A percentile compares a stretch with the other conserved stretches of the same genome.
phyloP scores from a whole-genome alignment of 2,113 vertebrate genomes.

The Sander lucioperca region DNA sequence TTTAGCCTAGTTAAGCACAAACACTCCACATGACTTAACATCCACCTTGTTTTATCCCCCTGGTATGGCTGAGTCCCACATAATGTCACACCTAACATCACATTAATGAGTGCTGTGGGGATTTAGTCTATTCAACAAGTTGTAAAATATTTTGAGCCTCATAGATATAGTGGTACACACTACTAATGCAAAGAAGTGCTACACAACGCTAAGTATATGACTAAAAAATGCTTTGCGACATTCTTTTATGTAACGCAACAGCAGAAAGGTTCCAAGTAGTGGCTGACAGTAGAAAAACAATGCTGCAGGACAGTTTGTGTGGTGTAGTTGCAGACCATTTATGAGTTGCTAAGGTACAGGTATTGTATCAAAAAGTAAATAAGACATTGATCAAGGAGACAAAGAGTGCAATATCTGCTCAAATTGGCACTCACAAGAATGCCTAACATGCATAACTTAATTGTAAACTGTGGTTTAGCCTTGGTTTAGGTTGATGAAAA shows the following conservation, averaged over 20 bases:
- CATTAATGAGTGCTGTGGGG: background rate
- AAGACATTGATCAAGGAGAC: background rate
- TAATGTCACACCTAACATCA: background rate
- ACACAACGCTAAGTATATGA: background rate
- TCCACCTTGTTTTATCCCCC: background rate
- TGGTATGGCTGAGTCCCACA: background rate
- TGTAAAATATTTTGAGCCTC: background rate
- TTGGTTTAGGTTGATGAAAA: constrained; percentile 11
- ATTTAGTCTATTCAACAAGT: background rate
- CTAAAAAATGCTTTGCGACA: background rate
- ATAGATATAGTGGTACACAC: background rate
- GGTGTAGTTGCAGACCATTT: background rate
- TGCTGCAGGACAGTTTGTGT: background rate
- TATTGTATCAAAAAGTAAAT: background rate
- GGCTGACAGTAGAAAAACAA: background rate
- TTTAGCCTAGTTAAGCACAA: background rate
- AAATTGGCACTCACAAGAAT: background rate
- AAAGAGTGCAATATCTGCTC: constrained; percentile 3
- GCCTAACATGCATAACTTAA: background rate
- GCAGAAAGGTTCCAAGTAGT: background rate
- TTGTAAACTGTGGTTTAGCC: background rate
- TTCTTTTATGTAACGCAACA: background rate
- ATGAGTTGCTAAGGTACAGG: background rate
- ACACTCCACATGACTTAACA: background rate
- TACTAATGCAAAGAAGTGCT: background rate